Conservation (phyloP, 2,797 vertebrate genomes). For the Numenius phaeopus region DNA sequence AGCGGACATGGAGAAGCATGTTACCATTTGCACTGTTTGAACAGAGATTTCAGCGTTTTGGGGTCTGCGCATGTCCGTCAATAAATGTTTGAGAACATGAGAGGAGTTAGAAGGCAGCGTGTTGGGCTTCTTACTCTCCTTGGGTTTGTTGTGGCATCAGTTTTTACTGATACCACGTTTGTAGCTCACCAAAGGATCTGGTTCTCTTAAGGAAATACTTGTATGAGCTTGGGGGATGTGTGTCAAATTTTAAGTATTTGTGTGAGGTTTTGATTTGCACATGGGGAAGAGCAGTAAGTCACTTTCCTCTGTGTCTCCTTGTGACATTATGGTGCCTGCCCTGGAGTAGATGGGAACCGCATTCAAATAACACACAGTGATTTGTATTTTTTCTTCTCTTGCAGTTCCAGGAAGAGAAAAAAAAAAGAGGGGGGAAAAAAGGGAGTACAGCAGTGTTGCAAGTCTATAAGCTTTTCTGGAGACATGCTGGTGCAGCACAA, state of each 20-base stretch:
- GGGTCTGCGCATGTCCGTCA: neutral
- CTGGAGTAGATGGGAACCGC: neutral
- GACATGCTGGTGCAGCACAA: neutral
- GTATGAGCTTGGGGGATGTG: neutral
- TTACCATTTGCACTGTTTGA: fast-evolving
- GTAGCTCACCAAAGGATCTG: neutral
- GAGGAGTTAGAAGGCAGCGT: neutral
- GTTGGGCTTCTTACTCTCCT: neutral
- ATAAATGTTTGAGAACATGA: neutral
- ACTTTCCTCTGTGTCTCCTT: neutral
- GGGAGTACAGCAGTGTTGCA: neutral
- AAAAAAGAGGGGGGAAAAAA: neutral
- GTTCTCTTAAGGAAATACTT: neutral
- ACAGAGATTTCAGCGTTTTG: neutral
- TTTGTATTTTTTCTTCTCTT: neutral
- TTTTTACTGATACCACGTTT: fast-evolving
- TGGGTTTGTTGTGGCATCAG: neutral
- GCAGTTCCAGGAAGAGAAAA: neutral
- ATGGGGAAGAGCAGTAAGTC: neutral
- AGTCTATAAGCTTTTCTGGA: neutral
- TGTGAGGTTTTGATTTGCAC: neutral
- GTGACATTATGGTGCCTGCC: fast-evolving
- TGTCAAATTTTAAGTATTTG: neutral
- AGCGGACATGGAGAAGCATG: neutral
- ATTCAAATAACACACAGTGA: neutral